Percentiles rank a stretch among this genome's conserved stretches.
These are phyloP conservation scores for Neolamprologus kungweensis DNA, from an alignment of 2,113 vertebrate species.

Conservation along the genomic window DNA sequence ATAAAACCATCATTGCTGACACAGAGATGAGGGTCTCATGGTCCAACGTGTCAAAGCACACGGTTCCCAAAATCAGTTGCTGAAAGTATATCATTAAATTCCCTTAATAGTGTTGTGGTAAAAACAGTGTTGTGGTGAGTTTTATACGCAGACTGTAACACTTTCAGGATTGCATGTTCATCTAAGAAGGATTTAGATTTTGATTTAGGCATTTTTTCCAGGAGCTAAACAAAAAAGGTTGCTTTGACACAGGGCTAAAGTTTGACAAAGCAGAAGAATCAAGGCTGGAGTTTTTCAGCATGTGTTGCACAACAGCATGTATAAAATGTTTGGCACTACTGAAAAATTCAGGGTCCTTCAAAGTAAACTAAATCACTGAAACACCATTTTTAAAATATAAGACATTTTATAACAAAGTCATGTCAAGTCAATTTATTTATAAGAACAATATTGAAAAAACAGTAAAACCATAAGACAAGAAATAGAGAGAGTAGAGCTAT, in stretches of 20 bases:
- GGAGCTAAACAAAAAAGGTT: neutral
- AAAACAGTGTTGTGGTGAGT: neutral
- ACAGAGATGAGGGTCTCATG: neutral
- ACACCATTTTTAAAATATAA: neutral
- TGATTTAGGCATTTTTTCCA: neutral
- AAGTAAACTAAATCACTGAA: neutral
- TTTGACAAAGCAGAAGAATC: neutral
- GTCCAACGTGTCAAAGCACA: neutral
- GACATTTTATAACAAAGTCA: neutral
- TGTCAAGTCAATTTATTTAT: neutral
- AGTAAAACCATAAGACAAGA: neutral
- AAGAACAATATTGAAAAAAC: neutral
- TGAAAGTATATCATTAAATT: neutral
- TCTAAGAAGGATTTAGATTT: neutral
- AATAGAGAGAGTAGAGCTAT: neutral
- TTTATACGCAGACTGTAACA: accelerated
- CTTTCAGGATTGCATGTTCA: neutral
- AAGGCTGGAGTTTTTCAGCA: neutral
- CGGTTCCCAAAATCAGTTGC: neutral
- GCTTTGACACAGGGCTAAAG: neutral
- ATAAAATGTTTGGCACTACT: neutral
- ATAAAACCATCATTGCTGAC: neutral
- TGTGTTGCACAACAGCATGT: neutral
- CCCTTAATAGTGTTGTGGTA: neutral
- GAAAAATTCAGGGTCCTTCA: neutral